phyloP scores from a whole-genome alignment of 2,888 invertebrate genomes.

The Drosophila kokeensis region DNA sequence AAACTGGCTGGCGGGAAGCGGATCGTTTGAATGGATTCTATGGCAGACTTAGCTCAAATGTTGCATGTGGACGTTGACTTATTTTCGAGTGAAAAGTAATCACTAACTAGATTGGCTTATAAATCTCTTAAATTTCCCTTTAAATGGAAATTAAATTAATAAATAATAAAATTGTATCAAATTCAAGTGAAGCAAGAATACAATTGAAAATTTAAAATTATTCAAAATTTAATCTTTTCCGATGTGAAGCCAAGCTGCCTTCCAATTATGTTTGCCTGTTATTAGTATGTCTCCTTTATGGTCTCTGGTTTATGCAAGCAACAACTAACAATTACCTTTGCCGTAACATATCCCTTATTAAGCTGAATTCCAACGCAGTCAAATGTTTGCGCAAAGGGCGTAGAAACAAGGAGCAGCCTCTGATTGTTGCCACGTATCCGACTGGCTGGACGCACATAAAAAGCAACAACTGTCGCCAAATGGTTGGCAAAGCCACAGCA shows the following conservation, averaged over 20 bases:
- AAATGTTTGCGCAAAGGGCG: conserved; percentile 19
- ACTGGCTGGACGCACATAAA: conserved; percentile 50
- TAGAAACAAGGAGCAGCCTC: conserved; percentile 49
- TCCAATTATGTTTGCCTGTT: background rate
- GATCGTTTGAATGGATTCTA: conserved; percentile 86
- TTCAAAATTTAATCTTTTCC: background rate
- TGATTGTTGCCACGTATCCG: conserved; percentile 57
- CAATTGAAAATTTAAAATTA: background rate
- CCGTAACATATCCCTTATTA: conserved; percentile 35
- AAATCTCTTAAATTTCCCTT: background rate
- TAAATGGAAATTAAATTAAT: background rate
- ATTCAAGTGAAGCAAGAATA: background rate
- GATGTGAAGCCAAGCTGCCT: background rate
- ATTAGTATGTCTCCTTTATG: background rate
- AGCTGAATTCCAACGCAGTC: conserved; percentile 3
- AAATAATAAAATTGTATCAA: background rate
- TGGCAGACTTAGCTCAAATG: conserved; percentile 3
- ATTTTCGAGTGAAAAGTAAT: background rate
- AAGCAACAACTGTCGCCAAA: conserved; percentile 36
- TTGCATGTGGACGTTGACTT: background rate
- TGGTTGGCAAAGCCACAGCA: conserved; percentile 53
- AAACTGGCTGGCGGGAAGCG: conserved; percentile 90
- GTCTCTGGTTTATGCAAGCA: conserved; percentile 1
- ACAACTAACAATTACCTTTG: conserved; percentile 37
- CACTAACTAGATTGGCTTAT: background rate